A percentile compares a stretch with the other conserved stretches of the same genome.
Evolutionary conservation across 2,888 invertebrate species (phyloP).

Genomic region (Erannis defoliaria): DNA sequence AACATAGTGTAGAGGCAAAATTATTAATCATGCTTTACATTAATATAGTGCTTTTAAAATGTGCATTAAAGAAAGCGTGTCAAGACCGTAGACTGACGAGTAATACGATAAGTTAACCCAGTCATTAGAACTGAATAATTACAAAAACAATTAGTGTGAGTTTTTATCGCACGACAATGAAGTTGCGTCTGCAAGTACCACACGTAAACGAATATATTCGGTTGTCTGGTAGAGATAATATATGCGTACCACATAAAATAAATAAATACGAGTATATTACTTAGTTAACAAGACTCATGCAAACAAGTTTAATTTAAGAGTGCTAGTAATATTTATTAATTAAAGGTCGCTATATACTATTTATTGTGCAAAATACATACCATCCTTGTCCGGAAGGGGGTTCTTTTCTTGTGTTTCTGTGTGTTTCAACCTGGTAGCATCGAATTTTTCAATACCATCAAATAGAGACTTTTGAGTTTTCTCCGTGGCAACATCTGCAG

Average conservation of each 20-base stretch:
- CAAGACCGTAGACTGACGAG: conserved; percentile 42
- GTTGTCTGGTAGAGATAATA: background rate
- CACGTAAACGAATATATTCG: background rate
- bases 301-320: conserved; percentile 18
- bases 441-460: conserved; percentile 95
- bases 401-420: conserved; percentile 97
- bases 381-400: conserved; percentile 97
- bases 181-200: conserved; percentile 27
- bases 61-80: conserved; percentile 50
- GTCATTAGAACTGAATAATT: conserved; percentile 46
- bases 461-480: conserved; percentile 94
- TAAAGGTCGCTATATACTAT: background rate
- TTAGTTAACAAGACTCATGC: too few species aligned
- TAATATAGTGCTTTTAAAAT: conserved; percentile 7
- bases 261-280: conserved; percentile 8
- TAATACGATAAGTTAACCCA: conserved; percentile 48
- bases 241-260: conserved; percentile 10
- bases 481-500: conserved; percentile 94
- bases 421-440: conserved; percentile 94
- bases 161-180: conserved; percentile 32
- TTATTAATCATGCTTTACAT: conserved; percentile 47
- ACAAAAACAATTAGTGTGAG: conserved; percentile 38
- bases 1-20: conserved; percentile 43
- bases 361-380: conserved; percentile 78
- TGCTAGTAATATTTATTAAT: conserved; percentile 12